phyloP scores from a whole-genome alignment of 2,113 vertebrate genomes.

The Dissostichus mawsoni region DNA sequence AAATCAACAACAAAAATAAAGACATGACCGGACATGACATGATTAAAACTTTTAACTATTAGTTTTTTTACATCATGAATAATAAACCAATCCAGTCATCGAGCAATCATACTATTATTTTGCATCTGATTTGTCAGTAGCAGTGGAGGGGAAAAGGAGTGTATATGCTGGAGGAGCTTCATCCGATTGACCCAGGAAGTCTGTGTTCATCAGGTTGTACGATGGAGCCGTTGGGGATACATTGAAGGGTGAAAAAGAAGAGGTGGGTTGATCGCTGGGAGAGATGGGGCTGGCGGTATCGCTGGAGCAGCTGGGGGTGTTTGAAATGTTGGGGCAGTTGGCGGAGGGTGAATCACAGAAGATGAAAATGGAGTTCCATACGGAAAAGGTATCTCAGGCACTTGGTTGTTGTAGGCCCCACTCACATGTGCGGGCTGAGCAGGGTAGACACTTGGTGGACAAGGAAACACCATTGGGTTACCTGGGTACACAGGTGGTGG shows the following conservation, averaged over 20 bases:
- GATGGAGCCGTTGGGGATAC: constrained; percentile 31
- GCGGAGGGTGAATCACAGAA: constrained; percentile 58
- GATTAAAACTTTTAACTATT: neutral
- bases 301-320: constrained; percentile 21
- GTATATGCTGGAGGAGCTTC: constrained; percentile 70
- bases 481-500: constrained; percentile 26
- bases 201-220: constrained; percentile 46
- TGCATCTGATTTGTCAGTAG: constrained; percentile 13
- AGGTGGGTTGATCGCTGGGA: neutral
- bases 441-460: constrained; percentile 15
- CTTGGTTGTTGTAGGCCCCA: constrained; percentile 45
- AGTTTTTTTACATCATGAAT: neutral
- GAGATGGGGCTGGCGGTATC: neutral
- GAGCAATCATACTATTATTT: constrained; percentile 15
- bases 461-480: constrained; percentile 2
- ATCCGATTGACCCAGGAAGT: constrained; percentile 70
- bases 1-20: no score
- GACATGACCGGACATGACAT: no score
- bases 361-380: constrained; percentile 54
- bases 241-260: constrained; percentile 12
- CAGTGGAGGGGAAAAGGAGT: constrained; percentile 57
- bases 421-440: constrained; percentile 10
- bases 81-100: neutral
- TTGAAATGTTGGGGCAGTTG: constrained; percentile 25
- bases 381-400: constrained; percentile 25